Conservation (phyloP, 2,888 invertebrate genomes). For the Cheilosia grossa region DNA sequence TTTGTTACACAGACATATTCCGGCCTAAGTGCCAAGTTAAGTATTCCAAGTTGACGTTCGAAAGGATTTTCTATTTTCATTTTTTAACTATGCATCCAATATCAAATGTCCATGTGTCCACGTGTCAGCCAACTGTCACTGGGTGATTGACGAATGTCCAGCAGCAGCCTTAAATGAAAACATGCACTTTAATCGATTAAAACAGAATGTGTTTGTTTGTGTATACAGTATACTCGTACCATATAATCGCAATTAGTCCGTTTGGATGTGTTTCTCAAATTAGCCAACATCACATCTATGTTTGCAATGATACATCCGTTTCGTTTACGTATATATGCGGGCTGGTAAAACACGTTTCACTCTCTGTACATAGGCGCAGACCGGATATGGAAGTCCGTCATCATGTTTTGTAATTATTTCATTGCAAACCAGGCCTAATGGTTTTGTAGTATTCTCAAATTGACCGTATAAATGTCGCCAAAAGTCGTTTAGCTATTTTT, state of each 20-base stretch:
- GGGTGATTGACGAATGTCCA: constrained; percentile 24
- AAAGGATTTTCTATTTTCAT: constrained; percentile 3
- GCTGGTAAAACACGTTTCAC: constrained; percentile 25
- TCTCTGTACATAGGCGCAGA: constrained; percentile 18
- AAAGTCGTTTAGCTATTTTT: constrained; percentile 55
- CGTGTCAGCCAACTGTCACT: constrained; percentile 7
- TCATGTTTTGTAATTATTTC: constrained; percentile 48
- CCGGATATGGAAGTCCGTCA: constrained; percentile 65
- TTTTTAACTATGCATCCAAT: neutral
- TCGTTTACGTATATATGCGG: neutral
- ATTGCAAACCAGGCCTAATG: constrained; percentile 62
- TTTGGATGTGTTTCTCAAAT: constrained; percentile 13
- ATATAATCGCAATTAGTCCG: constrained; percentile 24
- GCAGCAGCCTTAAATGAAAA: constrained; percentile 18
- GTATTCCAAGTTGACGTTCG: neutral
- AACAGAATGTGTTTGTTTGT: neutral
- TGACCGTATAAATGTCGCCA: constrained; percentile 60
- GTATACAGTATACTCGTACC: neutral
- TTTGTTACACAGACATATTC: too few relatives aligned
- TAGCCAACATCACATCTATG: constrained; percentile 7
- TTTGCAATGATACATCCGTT: constrained; percentile 33
- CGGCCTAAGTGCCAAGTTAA: neutral
- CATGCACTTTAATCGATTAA: constrained; percentile 2
- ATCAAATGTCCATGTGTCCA: neutral
- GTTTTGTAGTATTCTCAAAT: constrained; percentile 38